Base-by-base conservation (phyloP, 1,140 invertebrate genomes). In the Meteorus sp. region DNA sequence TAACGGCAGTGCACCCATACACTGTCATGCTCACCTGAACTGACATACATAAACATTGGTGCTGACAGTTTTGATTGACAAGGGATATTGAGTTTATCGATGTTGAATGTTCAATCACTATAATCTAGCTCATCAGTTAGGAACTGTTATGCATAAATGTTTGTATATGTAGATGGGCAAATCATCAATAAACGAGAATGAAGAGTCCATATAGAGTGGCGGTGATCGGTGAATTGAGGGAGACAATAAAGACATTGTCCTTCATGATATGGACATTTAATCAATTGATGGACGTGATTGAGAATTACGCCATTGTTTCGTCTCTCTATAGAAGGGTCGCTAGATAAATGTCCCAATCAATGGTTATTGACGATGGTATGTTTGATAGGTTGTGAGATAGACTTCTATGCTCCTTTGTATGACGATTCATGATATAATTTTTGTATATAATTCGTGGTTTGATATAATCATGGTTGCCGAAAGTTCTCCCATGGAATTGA, bases 41-140 rank as follows among this genome's bases (percentile, higher is more conserved):
- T 33, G 11, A 6, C 6, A 11, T 7, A 33, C 11, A 39, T n/a
- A 11, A 39, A 39, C 15, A 39, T 39, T 5, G 8, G 8, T 39
- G 35, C 15, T 39, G 35, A 39, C 35, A 39, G 35, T 39, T n/a
- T 39, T 39, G 35, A 39, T 39, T 39, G 35, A 39, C 35, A 39
- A 4, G 8, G 35, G 3, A 15, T 15, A n/a, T 13, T 7, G 8
- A 13, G 15, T 39, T 39, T 39, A 39, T 39, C n/a, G n/a, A n/a
- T n/a, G n/a, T n/a, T n/a, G n/a, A n/a, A n/a, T n/a, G n/a, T n/a
- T n/a, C n/a, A n/a, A n/a, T n/a, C n/a, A n/a, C n/a, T n/a, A n/a
- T n/a, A n/a, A n/a, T n/a, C n/a, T n/a, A n/a, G n/a, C n/a, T n/a
- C n/a, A n/a, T n/a, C n/a, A n/a, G n/a, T n/a, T n/a, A n/a, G n/a